These are phyloP conservation scores for Elephantulus edwardii DNA, from an alignment of 2,113 vertebrate species.

Conservation along the genomic window DNA sequence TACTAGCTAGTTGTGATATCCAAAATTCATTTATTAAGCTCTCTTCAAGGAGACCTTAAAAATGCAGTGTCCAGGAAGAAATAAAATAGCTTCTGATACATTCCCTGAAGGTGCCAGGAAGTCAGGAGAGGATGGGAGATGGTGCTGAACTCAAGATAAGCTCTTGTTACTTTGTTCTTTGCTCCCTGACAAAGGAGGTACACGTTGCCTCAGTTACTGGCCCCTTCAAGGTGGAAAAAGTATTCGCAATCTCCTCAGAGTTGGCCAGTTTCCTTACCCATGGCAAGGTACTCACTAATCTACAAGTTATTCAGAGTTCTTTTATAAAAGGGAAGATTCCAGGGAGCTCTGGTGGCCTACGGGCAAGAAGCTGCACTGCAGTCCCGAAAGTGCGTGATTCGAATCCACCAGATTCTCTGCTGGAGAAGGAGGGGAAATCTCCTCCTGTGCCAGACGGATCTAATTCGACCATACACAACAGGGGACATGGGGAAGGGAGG, in stretches of 20 bases:
- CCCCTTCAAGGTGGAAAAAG: background rate
- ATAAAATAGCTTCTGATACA: constrained; percentile 65
- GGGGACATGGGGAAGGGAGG: background rate
- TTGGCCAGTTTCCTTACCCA: background rate
- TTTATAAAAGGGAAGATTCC: background rate
- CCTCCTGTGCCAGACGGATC: too few species aligned
- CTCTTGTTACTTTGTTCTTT: constrained; percentile 14
- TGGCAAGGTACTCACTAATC: background rate
- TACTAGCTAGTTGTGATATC: background rate
- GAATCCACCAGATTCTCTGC: too few species aligned
- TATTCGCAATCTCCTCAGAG: background rate
- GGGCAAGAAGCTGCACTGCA: too few species aligned
- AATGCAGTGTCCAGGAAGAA: constrained; percentile 57
- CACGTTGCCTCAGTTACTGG: background rate
- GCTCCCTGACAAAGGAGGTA: background rate
- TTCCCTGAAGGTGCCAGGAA: constrained; percentile 55
- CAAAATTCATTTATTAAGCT: constrained; percentile 43
- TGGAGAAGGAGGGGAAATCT: too few species aligned
- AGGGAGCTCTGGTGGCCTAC: too few species aligned
- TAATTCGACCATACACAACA: too few species aligned
- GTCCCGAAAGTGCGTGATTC: too few species aligned
- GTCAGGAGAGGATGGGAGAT: background rate
- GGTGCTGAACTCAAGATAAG: constrained; percentile 22
- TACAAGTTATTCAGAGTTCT: background rate
- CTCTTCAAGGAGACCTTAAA: constrained; percentile 53